Percentiles rank a stretch among this genome's conserved stretches.
Evolutionary conservation across 2,797 vertebrate species (phyloP).

Genomic region (Iguana delicatissima): DNA sequence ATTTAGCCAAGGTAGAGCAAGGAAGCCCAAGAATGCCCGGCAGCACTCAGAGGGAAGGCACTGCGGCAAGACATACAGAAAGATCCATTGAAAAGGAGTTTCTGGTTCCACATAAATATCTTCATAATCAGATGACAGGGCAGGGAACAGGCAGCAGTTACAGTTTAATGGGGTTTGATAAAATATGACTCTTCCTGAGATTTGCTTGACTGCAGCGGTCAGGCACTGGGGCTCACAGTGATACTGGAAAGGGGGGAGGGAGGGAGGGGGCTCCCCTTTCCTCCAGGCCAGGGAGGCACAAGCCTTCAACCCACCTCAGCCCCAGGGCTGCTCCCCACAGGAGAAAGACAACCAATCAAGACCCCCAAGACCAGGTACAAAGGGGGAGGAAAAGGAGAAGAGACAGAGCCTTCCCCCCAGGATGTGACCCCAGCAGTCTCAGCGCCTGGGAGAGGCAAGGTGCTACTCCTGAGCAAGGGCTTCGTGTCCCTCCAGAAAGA

Average conservation of each 20-base stretch:
- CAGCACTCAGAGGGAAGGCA: background rate
- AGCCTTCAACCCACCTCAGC: too few relatives aligned
- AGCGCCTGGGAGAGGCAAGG: too few relatives aligned
- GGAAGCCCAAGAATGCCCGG: background rate
- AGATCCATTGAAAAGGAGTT: background rate
- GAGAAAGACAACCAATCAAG: too few relatives aligned
- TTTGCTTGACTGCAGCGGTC: constrained; percentile 18
- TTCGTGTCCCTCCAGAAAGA: too few relatives aligned
- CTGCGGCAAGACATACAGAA: fast-evolving
- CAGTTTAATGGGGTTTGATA: constrained; percentile 38
- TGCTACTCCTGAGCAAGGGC: too few relatives aligned
- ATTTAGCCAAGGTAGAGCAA: background rate
- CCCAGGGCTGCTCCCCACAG: too few relatives aligned
- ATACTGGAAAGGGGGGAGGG: background rate
- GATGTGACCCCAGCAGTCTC: too few relatives aligned
- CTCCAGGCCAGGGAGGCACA: too few relatives aligned
- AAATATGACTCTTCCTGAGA: constrained; percentile 57
- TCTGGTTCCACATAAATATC: constrained; percentile 62
- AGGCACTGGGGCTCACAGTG: fast-evolving
- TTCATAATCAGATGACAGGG: constrained; percentile 49
- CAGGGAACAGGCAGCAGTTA: constrained; percentile 52
- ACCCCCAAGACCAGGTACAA: too few relatives aligned
- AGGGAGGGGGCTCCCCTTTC: background rate
- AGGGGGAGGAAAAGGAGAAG: too few relatives aligned
- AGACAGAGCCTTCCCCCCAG: too few relatives aligned